Percentiles rank a stretch among this genome's conserved stretches.
phyloP scores from a whole-genome alignment of 2,888 invertebrate species.

The Nowickia ferox region DNA sequence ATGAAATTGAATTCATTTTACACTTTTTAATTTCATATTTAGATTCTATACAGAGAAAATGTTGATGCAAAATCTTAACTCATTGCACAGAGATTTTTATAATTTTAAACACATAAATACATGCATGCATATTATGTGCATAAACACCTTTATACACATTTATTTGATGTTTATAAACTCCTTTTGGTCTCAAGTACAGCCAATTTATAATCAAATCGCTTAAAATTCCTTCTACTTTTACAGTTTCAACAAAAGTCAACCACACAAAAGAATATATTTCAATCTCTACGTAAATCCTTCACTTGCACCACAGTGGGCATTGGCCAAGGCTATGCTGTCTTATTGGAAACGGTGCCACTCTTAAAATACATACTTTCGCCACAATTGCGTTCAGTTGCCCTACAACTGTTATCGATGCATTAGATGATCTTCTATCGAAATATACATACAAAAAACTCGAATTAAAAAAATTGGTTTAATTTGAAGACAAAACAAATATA shows the following conservation, averaged over 20 bases:
- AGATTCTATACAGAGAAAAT: slow-evolving; percentile 25
- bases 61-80: slow-evolving; percentile 27
- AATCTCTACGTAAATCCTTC: slow-evolving; percentile 87
- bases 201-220: slow-evolving; percentile 64
- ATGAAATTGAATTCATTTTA: slow-evolving; percentile 63
- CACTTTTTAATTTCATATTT: slow-evolving; percentile 68
- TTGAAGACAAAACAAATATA: no score
- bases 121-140: neutral
- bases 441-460: no score
- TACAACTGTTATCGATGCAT: slow-evolving; percentile 82
- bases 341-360: slow-evolving; percentile 89
- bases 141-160: neutral
- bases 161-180: slow-evolving; percentile 30
- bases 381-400: slow-evolving; percentile 87
- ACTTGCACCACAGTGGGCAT: slow-evolving; percentile 81
- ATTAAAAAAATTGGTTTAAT: no score
- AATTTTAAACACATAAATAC: slow-evolving; percentile 3
- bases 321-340: slow-evolving; percentile 83
- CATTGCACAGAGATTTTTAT: slow-evolving; percentile 17
- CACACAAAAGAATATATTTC: slow-evolving; percentile 84
- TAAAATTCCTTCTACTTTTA: slow-evolving; percentile 41
- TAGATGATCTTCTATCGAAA: no score
- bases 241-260: slow-evolving; percentile 85
- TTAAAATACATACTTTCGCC: slow-evolving; percentile 90
- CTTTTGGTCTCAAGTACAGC: slow-evolving; percentile 19